Evolutionary conservation across 2,113 vertebrate species (phyloP).

Genomic region (Phylloscopus trochilus): DNA sequence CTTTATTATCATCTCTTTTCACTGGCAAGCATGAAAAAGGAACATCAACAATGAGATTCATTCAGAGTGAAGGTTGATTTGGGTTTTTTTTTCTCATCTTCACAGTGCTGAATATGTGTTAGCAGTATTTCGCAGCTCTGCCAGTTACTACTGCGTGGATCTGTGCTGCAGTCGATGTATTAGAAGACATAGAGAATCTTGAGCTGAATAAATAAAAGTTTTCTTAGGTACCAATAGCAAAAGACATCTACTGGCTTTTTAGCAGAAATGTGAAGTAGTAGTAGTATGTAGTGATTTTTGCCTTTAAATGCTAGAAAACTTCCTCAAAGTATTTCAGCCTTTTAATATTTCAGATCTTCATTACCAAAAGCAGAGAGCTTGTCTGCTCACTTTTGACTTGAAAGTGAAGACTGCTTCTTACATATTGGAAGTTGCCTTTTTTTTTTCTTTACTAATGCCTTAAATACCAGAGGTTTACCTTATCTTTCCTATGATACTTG

Average conservation of each 20-base stretch:
- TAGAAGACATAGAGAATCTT: background rate
- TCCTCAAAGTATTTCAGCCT: background rate
- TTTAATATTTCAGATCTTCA: background rate
- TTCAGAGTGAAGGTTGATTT: background rate
- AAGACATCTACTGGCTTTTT: background rate
- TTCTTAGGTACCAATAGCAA: background rate
- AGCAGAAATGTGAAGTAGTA: background rate
- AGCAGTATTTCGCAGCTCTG: background rate
- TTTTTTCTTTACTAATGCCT: background rate
- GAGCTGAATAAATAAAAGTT: background rate
- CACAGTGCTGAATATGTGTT: background rate
- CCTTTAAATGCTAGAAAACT: background rate
- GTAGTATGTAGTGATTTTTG: background rate
- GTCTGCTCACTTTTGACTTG: background rate
- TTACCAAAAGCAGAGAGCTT: background rate
- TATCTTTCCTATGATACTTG: background rate
- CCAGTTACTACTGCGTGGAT: background rate
- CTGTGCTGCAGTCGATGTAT: background rate
- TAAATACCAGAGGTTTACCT: background rate
- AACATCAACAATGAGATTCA: background rate
- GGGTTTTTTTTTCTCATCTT: background rate
- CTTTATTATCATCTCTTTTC: background rate
- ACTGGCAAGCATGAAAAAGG: background rate
- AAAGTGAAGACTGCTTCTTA: background rate
- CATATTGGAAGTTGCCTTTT: background rate